These are phyloP conservation scores for Sympetrum striolatum DNA, from an alignment of 2,888 invertebrate species.

Conservation along the genomic window DNA sequence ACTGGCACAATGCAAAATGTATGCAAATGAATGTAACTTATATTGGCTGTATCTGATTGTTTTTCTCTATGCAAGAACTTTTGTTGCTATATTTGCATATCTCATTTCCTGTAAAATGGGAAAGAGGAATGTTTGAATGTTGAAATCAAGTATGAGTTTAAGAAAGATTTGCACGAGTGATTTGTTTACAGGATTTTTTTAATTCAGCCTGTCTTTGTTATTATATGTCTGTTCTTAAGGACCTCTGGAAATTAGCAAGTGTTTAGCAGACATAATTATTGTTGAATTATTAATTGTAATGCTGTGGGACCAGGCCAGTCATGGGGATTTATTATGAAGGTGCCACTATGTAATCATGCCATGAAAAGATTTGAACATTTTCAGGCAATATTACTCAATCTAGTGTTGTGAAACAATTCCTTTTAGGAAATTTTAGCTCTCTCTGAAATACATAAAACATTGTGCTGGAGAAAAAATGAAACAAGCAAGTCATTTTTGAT, in stretches of 20 bases:
- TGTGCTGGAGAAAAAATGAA: conserved; percentile 11
- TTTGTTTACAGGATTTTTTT: conserved; percentile 7
- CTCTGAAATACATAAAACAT: conserved; percentile 27
- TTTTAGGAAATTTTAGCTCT: conserved; percentile 18
- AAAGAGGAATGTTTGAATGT: conserved; percentile 12
- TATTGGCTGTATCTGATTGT: conserved; percentile 24
- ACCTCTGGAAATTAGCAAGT: conserved; percentile 26
- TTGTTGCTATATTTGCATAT: conserved; percentile 21
- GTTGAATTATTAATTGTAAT: conserved; percentile 31
- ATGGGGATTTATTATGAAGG: conserved; percentile 35
- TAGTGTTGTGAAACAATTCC: conserved; percentile 36
- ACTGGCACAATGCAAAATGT: conserved; percentile 31
- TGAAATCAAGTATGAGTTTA: conserved; percentile 1
- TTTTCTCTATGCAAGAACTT: conserved; percentile 18
- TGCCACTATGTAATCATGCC: conserved; percentile 37
- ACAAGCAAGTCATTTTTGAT: conserved; percentile 25
- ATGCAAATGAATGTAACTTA: conserved; percentile 26
- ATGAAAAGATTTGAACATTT: not conserved
- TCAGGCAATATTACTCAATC: conserved; percentile 26
- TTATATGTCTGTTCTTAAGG: conserved; percentile 16
- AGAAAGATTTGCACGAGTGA: not conserved
- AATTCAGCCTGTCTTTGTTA: conserved; percentile 7
- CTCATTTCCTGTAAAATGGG: conserved; percentile 26
- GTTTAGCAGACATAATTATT: conserved; percentile 32
- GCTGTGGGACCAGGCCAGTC: conserved; percentile 42